Base-by-base conservation (phyloP, 2,113 vertebrate genomes). In the Chrysemys picta region DNA sequence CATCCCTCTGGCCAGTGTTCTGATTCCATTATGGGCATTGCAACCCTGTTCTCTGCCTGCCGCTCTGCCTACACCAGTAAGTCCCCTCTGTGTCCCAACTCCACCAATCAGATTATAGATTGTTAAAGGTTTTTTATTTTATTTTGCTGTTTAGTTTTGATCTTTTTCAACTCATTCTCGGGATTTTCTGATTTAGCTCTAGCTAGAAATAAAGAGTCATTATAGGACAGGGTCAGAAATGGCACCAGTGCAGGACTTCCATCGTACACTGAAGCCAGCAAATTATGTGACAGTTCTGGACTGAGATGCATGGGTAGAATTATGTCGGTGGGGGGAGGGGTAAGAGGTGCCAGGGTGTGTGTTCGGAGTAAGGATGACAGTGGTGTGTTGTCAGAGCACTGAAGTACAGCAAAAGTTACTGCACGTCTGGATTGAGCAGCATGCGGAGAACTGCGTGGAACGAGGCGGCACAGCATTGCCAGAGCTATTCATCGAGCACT, bases 171-270 rank as follows among this genome's bases (percentile, higher is more conserved):
- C 82, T 93, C 5, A 0, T 87, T 89, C 75, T 49, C 52, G 90
- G 87, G 86, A 62, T 94, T 93, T 97, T 89, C 87, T 89, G 19
- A 86, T 50, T 94, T 93, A 96, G 94, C 91, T 89, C 82, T 49
- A 81, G 59, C 84, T 22, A 54, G 53, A 90, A 92, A 88, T 94
- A 80, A 91, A 82, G 31, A 87, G 82, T 81, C 94, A 95, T 85
- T 72, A 76, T 8, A 82, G 93, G 86, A n/a, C 9, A 2, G 45
- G 76, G 86, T 11, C 69, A 75, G 56, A 84, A 94, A 96, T 95
- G 90, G 83, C 90, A 96, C 45, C 62, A 72, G 53, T 83, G 56
- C 84, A 9, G 59, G 84, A 84, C 81, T 88, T 49, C 42, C 1
- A 6, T 54, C 56, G 93, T 14, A 38, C 88, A 86, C 52, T 24